Evolutionary conservation across 92 coral and sea anemone genomes (phyloP), one percentile per base, ranked within the genome.

Genomic region (Pocillopora grandis): DNA sequence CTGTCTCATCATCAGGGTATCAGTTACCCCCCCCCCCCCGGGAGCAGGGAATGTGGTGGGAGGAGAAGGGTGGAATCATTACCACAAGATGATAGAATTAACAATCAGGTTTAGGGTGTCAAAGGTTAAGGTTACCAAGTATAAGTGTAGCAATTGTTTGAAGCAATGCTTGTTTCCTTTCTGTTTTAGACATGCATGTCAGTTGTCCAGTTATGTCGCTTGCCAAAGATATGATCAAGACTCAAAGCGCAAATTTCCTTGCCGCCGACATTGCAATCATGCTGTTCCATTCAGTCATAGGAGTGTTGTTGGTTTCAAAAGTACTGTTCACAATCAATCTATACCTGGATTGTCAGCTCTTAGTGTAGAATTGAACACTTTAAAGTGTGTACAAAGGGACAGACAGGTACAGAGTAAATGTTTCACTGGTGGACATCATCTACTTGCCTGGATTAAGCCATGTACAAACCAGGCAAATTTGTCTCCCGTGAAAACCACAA

Each of bases 121-220:
- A 42, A 42, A 7, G 52, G 52, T 42, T 7, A 42, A 42, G 8
- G 52, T 42, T 7, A 42, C 8, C 52, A 42, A 42, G 52, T 42
- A 42, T 2, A 7, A 42, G 52, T 42, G 52, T 7, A 42, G 52
- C 8, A 42, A 42, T 42, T 42, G 4, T 7, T 20, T 20, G 11
- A 27, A 66, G 33, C 12, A 27, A 65, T 14, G 12, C 1, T 36
- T 68, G n/a, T 67, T 23, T 12, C 72, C 11, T 74, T 74, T 74
- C 19, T 42, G 52, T 52, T 49, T 27, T 55, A 83, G 86, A 72
- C 55, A 49, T 62, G 52, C 73, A 62, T 83, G 80, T 52, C 61
- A 63, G 37, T 83, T 83, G 33, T 62, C 86, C 62, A 74, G 72
- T 74, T 74, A 74, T 75, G 23, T 55, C 18, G 1, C 80, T 17